Evolutionary conservation across 2,113 vertebrate genomes (phyloP), one percentile per base, ranked within the genome.

Genomic region (Anarrhichthys ocellatus): DNA sequence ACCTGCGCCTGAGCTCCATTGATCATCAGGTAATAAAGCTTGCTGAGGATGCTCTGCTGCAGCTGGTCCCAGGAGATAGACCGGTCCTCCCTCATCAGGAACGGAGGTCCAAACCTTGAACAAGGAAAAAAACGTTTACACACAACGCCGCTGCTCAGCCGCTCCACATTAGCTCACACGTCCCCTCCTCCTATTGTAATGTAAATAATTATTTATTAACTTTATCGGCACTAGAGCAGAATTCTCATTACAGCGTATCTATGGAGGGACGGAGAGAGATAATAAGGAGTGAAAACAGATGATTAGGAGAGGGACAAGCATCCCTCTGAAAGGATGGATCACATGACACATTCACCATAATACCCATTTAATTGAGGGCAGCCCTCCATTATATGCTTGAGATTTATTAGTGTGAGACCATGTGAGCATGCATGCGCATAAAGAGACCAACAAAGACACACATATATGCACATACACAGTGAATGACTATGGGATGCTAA

Each of bases 61-160:
- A 99, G 96, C 91, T 98, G 96, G 70, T 95, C 95, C 97, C 97
- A 98, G 62, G 97, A 97, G 71, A 96, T 62, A 5, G 93, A 90
- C 64, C 96, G 94, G 83, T 98, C 97, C 92, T 98, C 97, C 71
- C 92, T 89, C 88, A 99, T 93, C 83, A 99, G 77, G 87, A 99
- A 96, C 0, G 97, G 98, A 0, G 98, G 97, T 22, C 98, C 98
- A 0, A 99, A 99, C 92, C 98, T 99, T 88, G 13, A 75, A 66
- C 32, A 63, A 22, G 6, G 61, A 22, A 79, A 17, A 76, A 0
- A 6, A 34, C 34, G 8, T 46, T 67, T 20, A 48, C 42, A 67
- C 46, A 52, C 44, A 32, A 7, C 27, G 14, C 2, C 14, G 2
- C 9, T 3, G 17, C 52, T 50, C 9, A 66, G n/a, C 2, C 20